These are phyloP conservation scores for Druon quercuslanigerum DNA, from an alignment of 1,140 invertebrate genomes.

Conservation along the genomic window DNA sequence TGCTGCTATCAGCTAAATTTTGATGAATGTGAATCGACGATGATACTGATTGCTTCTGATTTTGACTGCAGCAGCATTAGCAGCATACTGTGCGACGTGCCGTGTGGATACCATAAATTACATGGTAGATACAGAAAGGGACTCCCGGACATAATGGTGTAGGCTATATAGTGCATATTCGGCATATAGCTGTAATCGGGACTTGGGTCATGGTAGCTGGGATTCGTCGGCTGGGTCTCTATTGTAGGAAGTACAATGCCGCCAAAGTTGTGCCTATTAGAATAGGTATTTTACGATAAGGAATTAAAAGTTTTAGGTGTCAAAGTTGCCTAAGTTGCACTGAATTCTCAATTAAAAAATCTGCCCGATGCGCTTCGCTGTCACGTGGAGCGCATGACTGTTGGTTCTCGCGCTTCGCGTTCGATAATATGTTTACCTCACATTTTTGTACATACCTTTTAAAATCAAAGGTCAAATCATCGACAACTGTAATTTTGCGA, in stretches of 20 bases:
- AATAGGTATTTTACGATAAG: not conserved
- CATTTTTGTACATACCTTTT: too few relatives aligned
- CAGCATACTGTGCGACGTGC: constrained; percentile 48
- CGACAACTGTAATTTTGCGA: too few relatives aligned
- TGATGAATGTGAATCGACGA: constrained; percentile 35
- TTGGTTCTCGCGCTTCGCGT: too few relatives aligned
- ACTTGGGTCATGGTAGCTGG: constrained; percentile 49
- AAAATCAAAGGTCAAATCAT: too few relatives aligned
- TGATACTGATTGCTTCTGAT: constrained; percentile 47
- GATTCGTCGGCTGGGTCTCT: constrained; percentile 32
- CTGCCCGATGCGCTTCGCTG: too few relatives aligned
- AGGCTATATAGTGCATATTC: constrained; percentile 48
- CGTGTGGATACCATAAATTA: constrained; percentile 57
- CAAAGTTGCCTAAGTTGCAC: too few relatives aligned
- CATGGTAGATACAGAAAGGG: constrained; percentile 50
- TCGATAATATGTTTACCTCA: too few relatives aligned
- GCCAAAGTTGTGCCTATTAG: constrained; percentile 13
- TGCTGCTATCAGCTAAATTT: constrained; percentile 27
- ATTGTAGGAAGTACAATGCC: constrained; percentile 26
- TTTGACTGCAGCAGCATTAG: constrained; percentile 47
- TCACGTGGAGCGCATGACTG: too few relatives aligned
- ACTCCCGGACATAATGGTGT: constrained; percentile 48
- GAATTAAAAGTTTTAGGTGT: not conserved
- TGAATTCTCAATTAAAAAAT: too few relatives aligned
- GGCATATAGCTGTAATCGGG: constrained; percentile 49